Evolutionary conservation across 2,113 vertebrate species (phyloP), one percentile per base, ranked within the genome.

Genomic region (Dasyurus viverrinus): DNA sequence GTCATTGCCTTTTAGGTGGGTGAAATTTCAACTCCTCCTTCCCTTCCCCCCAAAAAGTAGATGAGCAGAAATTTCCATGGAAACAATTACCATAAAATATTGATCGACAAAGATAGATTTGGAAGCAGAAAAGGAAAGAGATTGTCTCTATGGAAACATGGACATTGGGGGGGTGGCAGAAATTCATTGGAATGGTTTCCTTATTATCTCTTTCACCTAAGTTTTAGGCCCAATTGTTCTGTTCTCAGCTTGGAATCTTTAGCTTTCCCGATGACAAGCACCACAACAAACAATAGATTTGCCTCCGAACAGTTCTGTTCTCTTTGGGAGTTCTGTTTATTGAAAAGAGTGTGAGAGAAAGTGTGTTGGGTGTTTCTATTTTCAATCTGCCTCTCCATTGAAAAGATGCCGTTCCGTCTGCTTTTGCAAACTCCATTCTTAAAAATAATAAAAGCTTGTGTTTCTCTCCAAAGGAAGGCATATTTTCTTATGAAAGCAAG

Each of bases 31-130:
- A 46, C 52, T 95, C 24, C 89, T 50, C 46, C 46, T 23, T 55
- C 24, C 54, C 24, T 23, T 23, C 24, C 54, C 36, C 19, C 68
- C 57, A 97, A 97, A 93, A 91, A 97, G 97, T 97, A 97, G 96
- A 96, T 94, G 96, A 97, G 94, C 97, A 97, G 91, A 97, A 94
- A 98, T 98, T 98, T 97, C 98, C 97, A 98, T 98, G 98, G 98
- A 98, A 98, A 98, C 98, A 98, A 98, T 98, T 98, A 98, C 97
- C 97, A 97, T 97, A 97, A 98, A 98, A 97, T 98, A 98, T 98
- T 97, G 98, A 98, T 98, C 47, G 94, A 97, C 96, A 93, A 97
- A 97, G 97, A 98, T 97, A 97, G 97, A 98, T 98, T 97, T 97
- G 97, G 96, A 98, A 98, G 97, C 97, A 97, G 91, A 91, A 95